Evolutionary conservation across 2,888 invertebrate species (phyloP).

Genomic region (Odiellus spinosus): DNA sequence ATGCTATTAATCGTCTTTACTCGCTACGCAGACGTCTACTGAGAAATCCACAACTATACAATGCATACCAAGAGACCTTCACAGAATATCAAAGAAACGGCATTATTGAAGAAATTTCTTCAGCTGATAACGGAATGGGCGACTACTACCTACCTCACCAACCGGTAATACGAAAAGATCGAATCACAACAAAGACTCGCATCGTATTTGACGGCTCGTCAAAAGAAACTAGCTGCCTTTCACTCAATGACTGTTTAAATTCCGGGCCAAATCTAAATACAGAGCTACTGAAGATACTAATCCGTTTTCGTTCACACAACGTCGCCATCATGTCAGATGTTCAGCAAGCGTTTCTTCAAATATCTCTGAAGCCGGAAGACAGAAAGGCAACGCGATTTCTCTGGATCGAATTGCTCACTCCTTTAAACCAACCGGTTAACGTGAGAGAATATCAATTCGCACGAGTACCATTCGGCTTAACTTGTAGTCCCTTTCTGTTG

Average conservation of each 20-base stretch:
- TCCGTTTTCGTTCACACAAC: conserved; percentile 9
- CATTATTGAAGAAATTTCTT: no score
- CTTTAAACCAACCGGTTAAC: no score
- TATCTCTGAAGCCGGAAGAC: conserved; percentile 1
- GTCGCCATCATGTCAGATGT: conserved; percentile 5
- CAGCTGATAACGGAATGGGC: no score
- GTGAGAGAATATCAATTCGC: no score
- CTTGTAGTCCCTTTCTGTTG: no score
- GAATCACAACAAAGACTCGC: background rate
- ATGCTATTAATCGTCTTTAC: no score
- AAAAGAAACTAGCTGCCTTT: background rate
- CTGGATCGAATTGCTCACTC: no score
- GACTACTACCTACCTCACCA: conserved; percentile 6
- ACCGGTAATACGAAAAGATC: conserved; percentile 4
- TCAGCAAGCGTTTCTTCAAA: conserved; percentile 7
- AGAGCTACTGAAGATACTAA: background rate
- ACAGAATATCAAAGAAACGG: no score
- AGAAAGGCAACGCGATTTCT: conserved; percentile 3
- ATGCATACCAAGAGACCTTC: no score
- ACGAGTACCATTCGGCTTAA: no score
- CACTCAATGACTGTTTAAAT: conserved; percentile 7
- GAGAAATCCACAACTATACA: no score
- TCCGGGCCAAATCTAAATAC: conserved; percentile 6
- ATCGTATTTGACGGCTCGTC: conserved; percentile 10
- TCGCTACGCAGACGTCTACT: no score